Conservation (phyloP, 2,797 vertebrate genomes). For the Pyrocephalus nanus region DNA sequence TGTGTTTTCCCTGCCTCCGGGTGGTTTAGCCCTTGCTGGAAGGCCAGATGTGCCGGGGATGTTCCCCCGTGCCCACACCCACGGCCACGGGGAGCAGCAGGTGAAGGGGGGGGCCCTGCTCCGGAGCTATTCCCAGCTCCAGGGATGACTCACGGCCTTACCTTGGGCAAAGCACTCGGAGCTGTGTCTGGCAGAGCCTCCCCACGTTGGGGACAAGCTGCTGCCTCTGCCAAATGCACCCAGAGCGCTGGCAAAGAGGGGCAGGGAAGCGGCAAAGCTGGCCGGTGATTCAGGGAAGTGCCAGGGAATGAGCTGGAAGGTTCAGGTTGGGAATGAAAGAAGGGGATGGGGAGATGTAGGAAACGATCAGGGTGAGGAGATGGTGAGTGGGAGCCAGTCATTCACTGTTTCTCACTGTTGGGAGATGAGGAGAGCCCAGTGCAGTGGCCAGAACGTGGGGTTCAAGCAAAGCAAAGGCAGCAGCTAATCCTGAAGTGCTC, state of each 20-base stretch:
- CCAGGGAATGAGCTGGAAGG: neutral
- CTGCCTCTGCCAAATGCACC: neutral
- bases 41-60: neutral
- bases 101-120: neutral
- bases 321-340: neutral
- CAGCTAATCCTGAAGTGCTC: neutral
- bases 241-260: neutral
- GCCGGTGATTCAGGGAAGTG: neutral
- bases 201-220: neutral
- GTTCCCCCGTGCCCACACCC: fast-evolving
- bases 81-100: neutral
- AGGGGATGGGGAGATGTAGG: neutral
- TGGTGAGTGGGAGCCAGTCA: neutral
- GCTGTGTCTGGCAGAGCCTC: neutral
- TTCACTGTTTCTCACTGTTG: fast-evolving
- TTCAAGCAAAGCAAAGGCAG: neutral
- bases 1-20: neutral
- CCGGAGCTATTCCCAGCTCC: neutral
- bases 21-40: neutral
- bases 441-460: neutral
- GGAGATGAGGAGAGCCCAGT: neutral
- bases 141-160: neutral
- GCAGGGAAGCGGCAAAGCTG: neutral
- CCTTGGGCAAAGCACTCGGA: neutral
- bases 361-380: neutral